Conservation (phyloP, 53 echinoderm and acorn worm genomes). For the Paracentrotus lividus region DNA sequence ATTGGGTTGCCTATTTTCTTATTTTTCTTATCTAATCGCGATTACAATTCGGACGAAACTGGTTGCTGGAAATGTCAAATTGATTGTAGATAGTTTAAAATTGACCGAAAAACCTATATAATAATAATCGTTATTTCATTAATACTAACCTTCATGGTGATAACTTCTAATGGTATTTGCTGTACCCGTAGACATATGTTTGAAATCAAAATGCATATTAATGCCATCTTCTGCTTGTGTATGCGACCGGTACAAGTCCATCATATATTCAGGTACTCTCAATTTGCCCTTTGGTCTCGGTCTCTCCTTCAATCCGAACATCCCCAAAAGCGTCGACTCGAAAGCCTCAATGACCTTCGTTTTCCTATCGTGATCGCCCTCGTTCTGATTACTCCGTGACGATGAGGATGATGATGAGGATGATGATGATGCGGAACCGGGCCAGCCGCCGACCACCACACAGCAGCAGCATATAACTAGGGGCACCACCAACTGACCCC, state of each 20-base stretch:
- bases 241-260: conserved; percentile 93
- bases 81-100: no score
- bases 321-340: conserved; percentile 90
- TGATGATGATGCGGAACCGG: not conserved
- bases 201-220: conserved; percentile 80
- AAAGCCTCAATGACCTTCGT: conserved; percentile 89
- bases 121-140: no score
- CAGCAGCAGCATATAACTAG: conserved; percentile 76
- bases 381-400: not conserved
- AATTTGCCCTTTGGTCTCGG: conserved; percentile 84
- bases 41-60: no score
- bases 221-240: conserved; percentile 71
- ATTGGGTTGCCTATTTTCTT: no score
- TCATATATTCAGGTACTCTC: conserved; percentile 94
- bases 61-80: no score
- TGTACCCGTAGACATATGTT: conserved; percentile 76
- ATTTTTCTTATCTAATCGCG: no score
- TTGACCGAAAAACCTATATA: no score
- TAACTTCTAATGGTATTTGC: conserved; percentile 93
- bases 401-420: conserved; percentile 59
- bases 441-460: conserved; percentile 67
- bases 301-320: conserved; percentile 95
- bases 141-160: conserved; percentile 81
- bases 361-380: conserved; percentile 71
- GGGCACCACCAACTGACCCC: conserved; percentile 78